These are phyloP conservation scores for Phortica magna DNA, from an alignment of 2,888 invertebrate genomes.

Conservation along the genomic window DNA sequence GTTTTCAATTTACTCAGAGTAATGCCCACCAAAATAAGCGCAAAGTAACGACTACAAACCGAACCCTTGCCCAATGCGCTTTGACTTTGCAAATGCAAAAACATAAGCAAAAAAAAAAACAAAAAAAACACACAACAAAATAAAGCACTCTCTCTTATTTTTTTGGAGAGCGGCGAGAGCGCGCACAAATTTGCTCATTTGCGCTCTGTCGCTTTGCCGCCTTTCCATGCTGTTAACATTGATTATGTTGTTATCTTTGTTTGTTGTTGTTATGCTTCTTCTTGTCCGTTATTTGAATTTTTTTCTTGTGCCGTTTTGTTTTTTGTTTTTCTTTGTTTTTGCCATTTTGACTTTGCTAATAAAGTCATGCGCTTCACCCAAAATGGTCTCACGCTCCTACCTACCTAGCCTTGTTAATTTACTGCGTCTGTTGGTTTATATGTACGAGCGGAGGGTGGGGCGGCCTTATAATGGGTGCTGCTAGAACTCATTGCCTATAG, in stretches of 20 bases:
- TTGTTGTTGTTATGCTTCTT: not conserved
- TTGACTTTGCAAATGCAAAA: conserved; percentile 17
- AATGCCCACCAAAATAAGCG: not conserved
- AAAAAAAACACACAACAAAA: not conserved
- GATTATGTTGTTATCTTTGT: conserved; percentile 67
- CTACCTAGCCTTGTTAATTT: conserved; percentile 58
- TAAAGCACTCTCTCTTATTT: not conserved
- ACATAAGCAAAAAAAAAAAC: not conserved
- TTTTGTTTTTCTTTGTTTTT: not conserved
- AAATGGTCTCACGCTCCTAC: not conserved
- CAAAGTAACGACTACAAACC: not conserved
- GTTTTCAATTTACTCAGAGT: not conserved
- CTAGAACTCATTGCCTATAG: too few species aligned
- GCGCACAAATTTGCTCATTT: not conserved
- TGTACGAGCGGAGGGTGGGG: too few species aligned
- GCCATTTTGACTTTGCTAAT: conserved; percentile 60
- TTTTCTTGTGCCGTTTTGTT: not conserved
- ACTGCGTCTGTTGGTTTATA: conserved; percentile 33
- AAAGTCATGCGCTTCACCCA: conserved; percentile 52
- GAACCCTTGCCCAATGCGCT: conserved; percentile 26
- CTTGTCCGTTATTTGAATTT: not conserved
- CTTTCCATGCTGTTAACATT: conserved; percentile 60
- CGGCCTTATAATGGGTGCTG: too few species aligned
- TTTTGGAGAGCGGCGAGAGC: not conserved
- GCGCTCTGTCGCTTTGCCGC: not conserved